Conservation (phyloP, 2,113 vertebrate genomes). For the Ahaetulla prasina region DNA sequence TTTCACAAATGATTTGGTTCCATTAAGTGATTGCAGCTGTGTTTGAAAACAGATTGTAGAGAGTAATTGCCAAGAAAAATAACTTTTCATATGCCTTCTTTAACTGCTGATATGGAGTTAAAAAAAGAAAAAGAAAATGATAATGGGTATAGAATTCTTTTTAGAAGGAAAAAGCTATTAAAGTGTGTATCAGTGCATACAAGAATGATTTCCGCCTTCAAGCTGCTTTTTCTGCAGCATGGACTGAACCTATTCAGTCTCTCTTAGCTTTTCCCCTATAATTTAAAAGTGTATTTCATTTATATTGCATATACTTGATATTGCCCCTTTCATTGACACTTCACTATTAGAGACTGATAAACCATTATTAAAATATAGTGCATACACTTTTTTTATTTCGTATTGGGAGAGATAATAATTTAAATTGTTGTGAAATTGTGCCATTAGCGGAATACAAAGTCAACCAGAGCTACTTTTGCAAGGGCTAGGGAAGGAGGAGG, state of each 20-base stretch:
- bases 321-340: not conserved
- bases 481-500: not conserved
- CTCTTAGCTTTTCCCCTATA: not conserved
- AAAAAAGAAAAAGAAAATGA: not conserved
- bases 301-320: not conserved
- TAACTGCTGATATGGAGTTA: not conserved
- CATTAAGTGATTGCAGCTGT: constrained; percentile 30
- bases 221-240: not conserved
- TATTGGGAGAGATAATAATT: not conserved
- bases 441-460: not conserved
- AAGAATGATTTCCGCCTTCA: not conserved
- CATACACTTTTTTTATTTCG: not conserved
- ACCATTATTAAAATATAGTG: not conserved
- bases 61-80: not conserved
- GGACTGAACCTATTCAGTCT: not conserved
- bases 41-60: not conserved
- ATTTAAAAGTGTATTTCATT: not conserved
- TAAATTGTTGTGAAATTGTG: not conserved
- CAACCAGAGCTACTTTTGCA: not conserved
- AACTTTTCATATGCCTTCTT: not conserved
- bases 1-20: constrained; percentile 38
- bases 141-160: not conserved
- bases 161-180: not conserved
- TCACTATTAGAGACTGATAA: not conserved
- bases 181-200: not conserved